phyloP scores from a whole-genome alignment of 2,113 vertebrate genomes.

The Tringa solitaria region DNA sequence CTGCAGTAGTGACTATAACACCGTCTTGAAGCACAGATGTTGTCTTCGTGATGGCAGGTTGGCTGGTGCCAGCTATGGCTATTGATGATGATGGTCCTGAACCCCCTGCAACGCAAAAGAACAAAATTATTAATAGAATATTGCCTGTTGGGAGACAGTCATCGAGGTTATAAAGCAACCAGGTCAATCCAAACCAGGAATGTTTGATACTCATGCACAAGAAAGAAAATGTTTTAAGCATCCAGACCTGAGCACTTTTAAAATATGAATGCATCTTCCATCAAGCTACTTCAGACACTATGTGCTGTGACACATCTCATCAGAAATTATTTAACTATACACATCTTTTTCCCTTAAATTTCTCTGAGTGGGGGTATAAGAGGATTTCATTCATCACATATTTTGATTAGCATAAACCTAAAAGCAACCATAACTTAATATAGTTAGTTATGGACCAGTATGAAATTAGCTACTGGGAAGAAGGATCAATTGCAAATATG shows the following conservation, averaged over 20 bases:
- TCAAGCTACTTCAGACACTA: background rate
- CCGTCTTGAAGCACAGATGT: conserved; percentile 83
- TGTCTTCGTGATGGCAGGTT: conserved; percentile 83
- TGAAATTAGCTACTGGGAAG: background rate
- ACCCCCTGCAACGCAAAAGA: conserved; percentile 51
- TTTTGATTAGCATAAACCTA: background rate
- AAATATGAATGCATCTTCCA: background rate
- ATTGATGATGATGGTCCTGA: conserved; percentile 75
- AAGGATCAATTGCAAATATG: background rate
- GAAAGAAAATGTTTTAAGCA: background rate
- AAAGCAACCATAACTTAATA: background rate
- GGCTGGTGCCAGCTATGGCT: conserved; percentile 80
- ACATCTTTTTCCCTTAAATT: background rate
- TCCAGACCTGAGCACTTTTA: fast-evolving
- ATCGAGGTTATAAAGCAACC: background rate
- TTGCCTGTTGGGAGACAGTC: background rate
- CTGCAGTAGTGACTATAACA: conserved; percentile 81
- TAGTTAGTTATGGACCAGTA: background rate
- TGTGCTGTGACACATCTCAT: background rate
- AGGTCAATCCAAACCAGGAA: background rate
- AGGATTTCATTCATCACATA: background rate
- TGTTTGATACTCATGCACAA: fast-evolving
- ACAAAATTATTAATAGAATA: background rate
- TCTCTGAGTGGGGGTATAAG: background rate
- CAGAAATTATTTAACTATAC: fast-evolving